Evolutionary conservation across 2,113 vertebrate species (phyloP).

Genomic region (Ovis aries): DNA sequence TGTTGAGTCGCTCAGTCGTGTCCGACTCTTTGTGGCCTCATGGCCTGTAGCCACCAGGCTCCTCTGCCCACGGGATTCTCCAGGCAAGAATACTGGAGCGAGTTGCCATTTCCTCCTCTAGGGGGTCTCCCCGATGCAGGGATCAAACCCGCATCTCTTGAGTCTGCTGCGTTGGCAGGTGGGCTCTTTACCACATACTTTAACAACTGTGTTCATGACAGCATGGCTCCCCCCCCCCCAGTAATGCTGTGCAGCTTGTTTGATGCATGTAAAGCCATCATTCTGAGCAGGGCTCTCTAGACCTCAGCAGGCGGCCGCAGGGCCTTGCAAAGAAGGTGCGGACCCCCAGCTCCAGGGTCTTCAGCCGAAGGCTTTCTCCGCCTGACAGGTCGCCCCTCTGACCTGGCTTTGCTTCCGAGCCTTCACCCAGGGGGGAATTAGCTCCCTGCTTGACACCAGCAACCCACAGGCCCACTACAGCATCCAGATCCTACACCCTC

Average conservation of each 20-base stretch:
- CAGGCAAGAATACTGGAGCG: neutral
- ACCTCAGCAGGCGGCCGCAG: neutral
- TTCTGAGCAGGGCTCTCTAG: too few relatives aligned
- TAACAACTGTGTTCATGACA: rapidly evolving
- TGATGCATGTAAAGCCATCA: neutral
- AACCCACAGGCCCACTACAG: rapidly evolving
- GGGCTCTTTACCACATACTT: neutral
- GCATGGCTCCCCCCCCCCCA: rapidly evolving
- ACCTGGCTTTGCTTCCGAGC: rapidly evolving
- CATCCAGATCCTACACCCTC: rapidly evolving
- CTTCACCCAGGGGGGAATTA: rapidly evolving
- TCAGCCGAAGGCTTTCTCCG: rapidly evolving
- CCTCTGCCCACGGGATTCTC: neutral
- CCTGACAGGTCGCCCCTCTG: rapidly evolving
- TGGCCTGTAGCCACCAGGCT: neutral
- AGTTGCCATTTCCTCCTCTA: neutral
- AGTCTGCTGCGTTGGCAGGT: neutral
- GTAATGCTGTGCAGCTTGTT: rapidly evolving
- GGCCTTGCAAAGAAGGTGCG: neutral
- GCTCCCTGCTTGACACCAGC: neutral
- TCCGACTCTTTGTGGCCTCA: neutral
- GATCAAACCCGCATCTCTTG: rapidly evolving
- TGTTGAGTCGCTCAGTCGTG: neutral
- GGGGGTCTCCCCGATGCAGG: neutral
- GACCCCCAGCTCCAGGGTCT: neutral